phyloP scores from a whole-genome alignment of 2,888 invertebrate genomes.

The Papilio elwesi region DNA sequence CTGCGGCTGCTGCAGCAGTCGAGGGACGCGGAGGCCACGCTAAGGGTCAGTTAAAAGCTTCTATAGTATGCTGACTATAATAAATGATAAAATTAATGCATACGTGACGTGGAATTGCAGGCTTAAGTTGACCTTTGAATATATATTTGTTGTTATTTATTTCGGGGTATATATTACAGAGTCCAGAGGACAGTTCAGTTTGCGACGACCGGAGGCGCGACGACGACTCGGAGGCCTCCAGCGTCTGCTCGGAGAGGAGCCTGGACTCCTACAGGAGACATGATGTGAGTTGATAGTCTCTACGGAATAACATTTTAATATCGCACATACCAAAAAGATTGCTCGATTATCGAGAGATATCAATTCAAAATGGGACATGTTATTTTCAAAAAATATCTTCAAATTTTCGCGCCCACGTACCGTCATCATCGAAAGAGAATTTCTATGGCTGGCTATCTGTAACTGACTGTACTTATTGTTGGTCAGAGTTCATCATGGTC shows the following conservation, averaged over 20 bases:
- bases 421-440: no score
- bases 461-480: background rate
- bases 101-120: no score
- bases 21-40: slow-evolving; percentile 89
- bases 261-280: slow-evolving; percentile 92
- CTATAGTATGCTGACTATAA: background rate
- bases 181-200: slow-evolving; percentile 80
- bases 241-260: slow-evolving; percentile 96
- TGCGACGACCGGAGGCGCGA: slow-evolving; percentile 80
- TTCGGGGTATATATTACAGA: slow-evolving; percentile 57
- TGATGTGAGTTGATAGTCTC: slow-evolving; percentile 86
- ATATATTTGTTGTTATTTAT: no score
- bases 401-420: background rate
- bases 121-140: no score
- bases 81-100: no score
- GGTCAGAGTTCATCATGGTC: slow-evolving; percentile 92
- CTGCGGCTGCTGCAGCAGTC: slow-evolving; percentile 93
- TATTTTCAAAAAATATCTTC: no score
- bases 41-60: slow-evolving; percentile 52
- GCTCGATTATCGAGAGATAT: background rate
- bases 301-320: no score
- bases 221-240: slow-evolving; percentile 97
- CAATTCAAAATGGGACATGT: background rate
- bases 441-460: no score
- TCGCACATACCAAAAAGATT: no score